Evolutionary conservation across 2,888 invertebrate genomes (phyloP), one percentile per base, ranked within the genome.

Genomic region (Drosophila glabriapex): DNA sequence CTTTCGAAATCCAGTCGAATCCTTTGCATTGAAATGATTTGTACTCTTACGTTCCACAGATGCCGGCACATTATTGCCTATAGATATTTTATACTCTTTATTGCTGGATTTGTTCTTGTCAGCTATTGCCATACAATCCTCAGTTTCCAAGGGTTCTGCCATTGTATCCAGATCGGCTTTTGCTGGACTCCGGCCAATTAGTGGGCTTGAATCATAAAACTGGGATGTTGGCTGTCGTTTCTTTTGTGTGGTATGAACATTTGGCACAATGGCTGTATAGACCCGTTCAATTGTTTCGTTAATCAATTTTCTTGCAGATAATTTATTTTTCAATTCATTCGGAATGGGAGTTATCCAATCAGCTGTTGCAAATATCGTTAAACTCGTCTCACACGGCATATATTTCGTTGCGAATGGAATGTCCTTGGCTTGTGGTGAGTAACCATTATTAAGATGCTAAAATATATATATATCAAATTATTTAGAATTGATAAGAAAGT

Each of bases 331-430:
- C 2, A 71, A 70, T 49, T 91, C 90, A 67, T 75, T 79, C 12
- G 83, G 50, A 64, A 89, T 63, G 6, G 80, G 74, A 19, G 56
- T 54, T 53, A 93, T 82, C 84, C 91, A 91, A 70, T 92, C 91
- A 28, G 91, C 91, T 14, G 93, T 89, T 19, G 92, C 69, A 58
- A 92, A 88, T 65, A 93, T 85, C 4, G 90, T 72, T 41, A 90
- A 67, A 2, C 56, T 28, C 4, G 91, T 77, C 9, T 91, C 89
- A 76, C 89, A 88, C 53, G 68, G 61, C 69, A 91, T 79, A 61
- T 92, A 93, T 10, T 83, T 80, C 4, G 49, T 29, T 5, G 85
- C 67, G 61, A 91, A 92, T 5, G 80, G 73, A 55, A 91, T 81
- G 60, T 89, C 81, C 29, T 84, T 76, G 19, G 80, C 76, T 81